These are phyloP conservation scores for Perdita meconis DNA, from an alignment of 2,888 invertebrate genomes.

Conservation along the genomic window DNA sequence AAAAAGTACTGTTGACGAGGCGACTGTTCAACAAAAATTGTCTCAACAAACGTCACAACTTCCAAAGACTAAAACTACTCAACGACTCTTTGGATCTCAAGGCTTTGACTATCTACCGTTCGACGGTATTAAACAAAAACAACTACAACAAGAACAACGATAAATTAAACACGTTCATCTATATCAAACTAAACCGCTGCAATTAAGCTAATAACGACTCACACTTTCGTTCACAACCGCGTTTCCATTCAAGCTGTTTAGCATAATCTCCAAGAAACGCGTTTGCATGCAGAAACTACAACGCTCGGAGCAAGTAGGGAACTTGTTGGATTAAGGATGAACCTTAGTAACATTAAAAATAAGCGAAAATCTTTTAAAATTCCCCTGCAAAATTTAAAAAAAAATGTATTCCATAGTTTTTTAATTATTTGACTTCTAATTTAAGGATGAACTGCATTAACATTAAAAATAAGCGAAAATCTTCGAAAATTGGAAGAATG, in stretches of 20 bases:
- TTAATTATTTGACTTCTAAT: too few species aligned
- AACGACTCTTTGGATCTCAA: conserved; percentile 30
- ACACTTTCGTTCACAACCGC: conserved; percentile 27
- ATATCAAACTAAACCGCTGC: conserved; percentile 20
- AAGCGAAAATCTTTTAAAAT: too few species aligned
- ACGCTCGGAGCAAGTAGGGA: conserved; percentile 5
- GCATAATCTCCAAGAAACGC: conserved; percentile 15
- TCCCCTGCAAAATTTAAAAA: too few species aligned
- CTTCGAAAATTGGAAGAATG: too few species aligned
- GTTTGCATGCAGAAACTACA: conserved; percentile 10
- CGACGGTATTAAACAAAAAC: conserved; percentile 20
- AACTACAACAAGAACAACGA: conserved; percentile 34
- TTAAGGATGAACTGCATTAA: too few species aligned
- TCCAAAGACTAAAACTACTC: conserved; percentile 20
- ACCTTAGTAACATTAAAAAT: too few species aligned
- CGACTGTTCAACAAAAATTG: not conserved
- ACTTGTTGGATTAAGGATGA: too few species aligned
- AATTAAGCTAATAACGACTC: conserved; percentile 20
- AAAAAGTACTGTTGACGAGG: conserved; percentile 14
- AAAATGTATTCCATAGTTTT: too few species aligned
- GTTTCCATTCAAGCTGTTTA: conserved; percentile 16
- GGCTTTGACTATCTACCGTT: conserved; percentile 26
- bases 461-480: too few species aligned
- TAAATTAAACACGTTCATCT: conserved; percentile 7
- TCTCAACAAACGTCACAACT: not conserved